Base-by-base conservation (phyloP, 2,113 vertebrate genomes). In the Nerophis lumbriciformis region DNA sequence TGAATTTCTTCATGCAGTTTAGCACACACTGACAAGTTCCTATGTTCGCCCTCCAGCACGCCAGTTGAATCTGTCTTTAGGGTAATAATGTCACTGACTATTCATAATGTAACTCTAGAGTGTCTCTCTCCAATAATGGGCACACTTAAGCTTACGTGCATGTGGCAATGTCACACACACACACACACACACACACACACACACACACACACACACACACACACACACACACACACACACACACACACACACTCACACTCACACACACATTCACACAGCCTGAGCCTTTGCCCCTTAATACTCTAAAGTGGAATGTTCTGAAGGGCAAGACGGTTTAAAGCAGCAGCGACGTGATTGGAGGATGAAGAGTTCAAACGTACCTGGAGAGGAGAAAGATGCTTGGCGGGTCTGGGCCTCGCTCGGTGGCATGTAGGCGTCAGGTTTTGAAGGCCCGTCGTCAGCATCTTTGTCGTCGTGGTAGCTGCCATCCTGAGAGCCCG, bases 381-480 rank as follows among this genome's bases (percentile, higher is more conserved):
- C 91, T 88, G 88, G 78, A 53, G 89, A 73, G 70, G 90, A 66
- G 84, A 91, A 89, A 39, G 88, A 72, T 13, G 83, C 61, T 72
- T 74, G 88, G 61, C 84, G 89, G 69, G 69, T 78, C 15, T 61
- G 81, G 66, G 80, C 53, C 72, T 90, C 84, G 0, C 86, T 83
- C 52, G 89, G 75, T 37, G 87, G 77, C 47, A 88, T 80, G 85
- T 88, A 93, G 35, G 83, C 66, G 13, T 89, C 89, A 0, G 93
- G 92, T 82, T 96, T 99, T 0, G 88, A 71, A 63, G 87, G 87
- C 5, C 85, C 75, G 38, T 91, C 90, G 0, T 93, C 94, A 0
- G 89, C 77, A 70, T 94, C 93, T 88, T 91, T 92, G 81, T 94
- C 91, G 1, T 92, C 94, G 45, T 85, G 71, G 84, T 80, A 90